These are phyloP conservation scores for Dione vanillae DNA, from an alignment of 2,888 invertebrate genomes.

Conservation along the genomic window DNA sequence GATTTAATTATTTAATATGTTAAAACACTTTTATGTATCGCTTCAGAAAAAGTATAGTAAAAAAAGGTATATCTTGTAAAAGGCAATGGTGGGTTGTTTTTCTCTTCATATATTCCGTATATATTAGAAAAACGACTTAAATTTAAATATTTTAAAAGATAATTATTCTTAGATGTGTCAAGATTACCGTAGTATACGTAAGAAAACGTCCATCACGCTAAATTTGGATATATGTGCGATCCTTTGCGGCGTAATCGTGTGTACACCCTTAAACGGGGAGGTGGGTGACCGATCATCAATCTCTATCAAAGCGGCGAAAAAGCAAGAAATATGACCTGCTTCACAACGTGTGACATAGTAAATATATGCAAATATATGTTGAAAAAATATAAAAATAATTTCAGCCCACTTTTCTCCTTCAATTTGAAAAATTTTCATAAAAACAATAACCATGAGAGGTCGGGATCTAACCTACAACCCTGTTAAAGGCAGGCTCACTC, in stretches of 20 bases:
- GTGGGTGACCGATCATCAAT: conserved; percentile 74
- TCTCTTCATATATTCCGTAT: too few relatives aligned
- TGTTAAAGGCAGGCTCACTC: not conserved
- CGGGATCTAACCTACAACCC: conserved; percentile 20
- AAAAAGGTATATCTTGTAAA: too few relatives aligned
- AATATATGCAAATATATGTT: conserved; percentile 36
- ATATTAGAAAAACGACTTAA: not conserved
- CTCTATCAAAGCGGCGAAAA: conserved; percentile 77
- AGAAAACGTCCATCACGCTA: conserved; percentile 80
- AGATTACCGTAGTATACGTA: conserved; percentile 54
- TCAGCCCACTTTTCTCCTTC: not conserved
- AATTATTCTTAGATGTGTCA: conserved; percentile 34
- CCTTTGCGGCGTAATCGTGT: conserved; percentile 74
- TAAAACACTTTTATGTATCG: too few relatives aligned
- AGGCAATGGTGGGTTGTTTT: too few relatives aligned
- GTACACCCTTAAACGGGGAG: conserved; percentile 63
- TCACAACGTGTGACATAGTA: conserved; percentile 53
- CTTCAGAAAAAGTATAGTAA: too few relatives aligned
- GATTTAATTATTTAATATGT: not conserved
- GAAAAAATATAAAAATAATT: not conserved
- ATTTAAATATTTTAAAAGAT: conserved; percentile 21
- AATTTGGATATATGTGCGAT: conserved; percentile 83
- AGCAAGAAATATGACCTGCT: conserved; percentile 73
- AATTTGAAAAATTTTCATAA: not conserved
- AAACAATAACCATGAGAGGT: conserved; percentile 7